phyloP scores from a whole-genome alignment of 2,113 vertebrate species.

The Anguilla japonica region DNA sequence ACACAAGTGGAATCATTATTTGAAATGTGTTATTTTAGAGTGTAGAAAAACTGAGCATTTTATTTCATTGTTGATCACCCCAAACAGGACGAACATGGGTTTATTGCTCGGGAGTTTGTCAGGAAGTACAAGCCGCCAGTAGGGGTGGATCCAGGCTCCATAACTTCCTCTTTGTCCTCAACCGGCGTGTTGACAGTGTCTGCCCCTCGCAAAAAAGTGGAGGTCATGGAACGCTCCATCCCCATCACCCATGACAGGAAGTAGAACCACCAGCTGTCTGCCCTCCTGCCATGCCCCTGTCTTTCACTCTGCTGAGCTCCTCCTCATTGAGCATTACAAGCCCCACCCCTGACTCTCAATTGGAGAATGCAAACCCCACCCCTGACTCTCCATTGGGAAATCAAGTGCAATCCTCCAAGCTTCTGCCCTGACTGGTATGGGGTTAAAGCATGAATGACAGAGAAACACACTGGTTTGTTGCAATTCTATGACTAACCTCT shows the following conservation, averaged over 20 bases:
- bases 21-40: not conserved
- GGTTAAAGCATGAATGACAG: not conserved
- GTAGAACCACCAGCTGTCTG: slow-evolving; percentile 51
- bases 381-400: too few species aligned
- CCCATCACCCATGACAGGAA: slow-evolving; percentile 78
- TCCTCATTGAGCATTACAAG: slow-evolving; percentile 3
- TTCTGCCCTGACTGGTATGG: too few species aligned
- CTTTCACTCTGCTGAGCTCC: slow-evolving; percentile 42
- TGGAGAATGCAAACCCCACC: not conserved
- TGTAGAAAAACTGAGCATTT: too few species aligned
- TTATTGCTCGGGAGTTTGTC: slow-evolving; percentile 77
- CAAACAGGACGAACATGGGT: slow-evolving; percentile 76
- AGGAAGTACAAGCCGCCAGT: slow-evolving; percentile 78
- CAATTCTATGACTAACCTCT: not conserved
- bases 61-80: not conserved
- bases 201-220: slow-evolving; percentile 65
- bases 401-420: not conserved
- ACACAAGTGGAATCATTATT: not conserved
- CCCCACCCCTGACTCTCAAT: not conserved
- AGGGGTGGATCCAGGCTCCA: slow-evolving; percentile 73
- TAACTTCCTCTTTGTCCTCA: slow-evolving; percentile 77
- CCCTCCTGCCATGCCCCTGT: slow-evolving; percentile 37
- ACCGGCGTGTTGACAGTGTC: slow-evolving; percentile 78
- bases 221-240: slow-evolving; percentile 71
- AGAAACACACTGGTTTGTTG: not conserved